Percentiles rank a stretch among this genome's conserved stretches.
These are phyloP conservation scores for Heliconius melpomene DNA, from an alignment of 1,140 invertebrate genomes.

Conservation along the genomic window DNA sequence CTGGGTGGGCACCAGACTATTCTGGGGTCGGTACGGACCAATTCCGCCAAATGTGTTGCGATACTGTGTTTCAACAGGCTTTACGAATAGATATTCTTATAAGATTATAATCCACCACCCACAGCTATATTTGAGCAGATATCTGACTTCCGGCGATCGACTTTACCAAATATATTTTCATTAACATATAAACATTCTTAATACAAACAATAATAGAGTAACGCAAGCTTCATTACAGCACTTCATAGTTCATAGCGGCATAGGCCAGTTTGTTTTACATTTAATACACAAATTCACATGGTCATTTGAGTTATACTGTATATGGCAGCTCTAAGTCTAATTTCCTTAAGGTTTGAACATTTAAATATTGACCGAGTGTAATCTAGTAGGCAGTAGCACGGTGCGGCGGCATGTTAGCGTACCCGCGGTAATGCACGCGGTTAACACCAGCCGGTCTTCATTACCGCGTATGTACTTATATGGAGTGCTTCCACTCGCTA, in stretches of 20 bases:
- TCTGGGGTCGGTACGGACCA: too few relatives aligned
- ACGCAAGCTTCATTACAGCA: background rate
- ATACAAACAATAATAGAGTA: slow-evolving; percentile 8
- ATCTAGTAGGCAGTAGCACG: slow-evolving; percentile 52
- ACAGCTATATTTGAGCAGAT: too few relatives aligned
- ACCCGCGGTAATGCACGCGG: slow-evolving; percentile 61
- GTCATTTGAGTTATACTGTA: slow-evolving; percentile 39
- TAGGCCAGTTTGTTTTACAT: slow-evolving; percentile 32
- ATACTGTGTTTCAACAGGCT: too few relatives aligned
- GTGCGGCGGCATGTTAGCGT: slow-evolving; percentile 56
- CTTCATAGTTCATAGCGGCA: background rate
- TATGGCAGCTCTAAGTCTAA: slow-evolving; percentile 38
- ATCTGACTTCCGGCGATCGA: too few relatives aligned
- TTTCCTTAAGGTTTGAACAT: slow-evolving; percentile 43
- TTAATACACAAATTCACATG: slow-evolving; percentile 44
- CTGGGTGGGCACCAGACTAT: too few relatives aligned
- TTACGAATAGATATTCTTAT: too few relatives aligned
- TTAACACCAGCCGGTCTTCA: slow-evolving; percentile 70
- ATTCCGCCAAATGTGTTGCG: too few relatives aligned
- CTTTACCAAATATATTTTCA: background rate
- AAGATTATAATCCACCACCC: too few relatives aligned
- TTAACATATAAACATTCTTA: background rate
- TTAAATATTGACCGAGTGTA: slow-evolving; percentile 77
- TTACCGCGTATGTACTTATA: slow-evolving; percentile 68
- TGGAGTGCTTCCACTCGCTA: slow-evolving; percentile 57